Percentiles rank a stretch among this genome's conserved stretches.
Evolutionary conservation across 2,888 invertebrate species (phyloP).

Genomic region (Eulithis prunata): DNA sequence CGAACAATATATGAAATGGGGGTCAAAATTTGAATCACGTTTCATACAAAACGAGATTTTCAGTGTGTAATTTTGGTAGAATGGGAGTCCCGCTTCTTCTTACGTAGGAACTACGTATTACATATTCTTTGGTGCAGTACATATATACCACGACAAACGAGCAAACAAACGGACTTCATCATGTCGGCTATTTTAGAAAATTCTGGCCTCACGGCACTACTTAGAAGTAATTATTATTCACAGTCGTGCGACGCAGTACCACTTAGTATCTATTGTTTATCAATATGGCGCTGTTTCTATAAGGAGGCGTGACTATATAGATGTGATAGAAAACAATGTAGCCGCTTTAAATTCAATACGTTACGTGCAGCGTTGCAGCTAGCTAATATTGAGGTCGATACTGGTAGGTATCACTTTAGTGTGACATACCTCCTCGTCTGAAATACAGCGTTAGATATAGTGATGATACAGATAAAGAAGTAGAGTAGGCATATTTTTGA

Average conservation of each 20-base stretch:
- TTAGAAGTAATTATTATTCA: conserved; percentile 33
- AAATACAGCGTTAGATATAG: too few species aligned
- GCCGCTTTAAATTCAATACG: conserved; percentile 27
- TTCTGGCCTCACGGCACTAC: conserved; percentile 8
- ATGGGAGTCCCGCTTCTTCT: too few species aligned
- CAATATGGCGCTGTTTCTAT: conserved; percentile 33
- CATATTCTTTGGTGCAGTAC: too few species aligned
- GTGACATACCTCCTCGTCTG: not conserved
- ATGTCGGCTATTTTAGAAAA: not conserved
- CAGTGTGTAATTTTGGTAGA: too few species aligned
- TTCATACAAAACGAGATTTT: too few species aligned
- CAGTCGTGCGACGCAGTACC: conserved; percentile 21
- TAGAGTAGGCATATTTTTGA: too few species aligned
- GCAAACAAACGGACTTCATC: too few species aligned
- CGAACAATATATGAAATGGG: too few species aligned
- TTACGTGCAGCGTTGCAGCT: conserved; percentile 2
- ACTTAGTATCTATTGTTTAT: conserved; percentile 36
- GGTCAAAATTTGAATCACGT: too few species aligned
- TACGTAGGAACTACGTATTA: too few species aligned
- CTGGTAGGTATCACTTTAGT: not conserved
- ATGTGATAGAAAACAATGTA: conserved; percentile 31
- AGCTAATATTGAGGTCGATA: conserved; percentile 19
- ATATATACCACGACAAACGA: too few species aligned
- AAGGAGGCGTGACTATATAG: conserved; percentile 36
- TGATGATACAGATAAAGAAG: too few species aligned